phyloP scores from a whole-genome alignment of 2,888 invertebrate species.

The Tribolium freemani region DNA sequence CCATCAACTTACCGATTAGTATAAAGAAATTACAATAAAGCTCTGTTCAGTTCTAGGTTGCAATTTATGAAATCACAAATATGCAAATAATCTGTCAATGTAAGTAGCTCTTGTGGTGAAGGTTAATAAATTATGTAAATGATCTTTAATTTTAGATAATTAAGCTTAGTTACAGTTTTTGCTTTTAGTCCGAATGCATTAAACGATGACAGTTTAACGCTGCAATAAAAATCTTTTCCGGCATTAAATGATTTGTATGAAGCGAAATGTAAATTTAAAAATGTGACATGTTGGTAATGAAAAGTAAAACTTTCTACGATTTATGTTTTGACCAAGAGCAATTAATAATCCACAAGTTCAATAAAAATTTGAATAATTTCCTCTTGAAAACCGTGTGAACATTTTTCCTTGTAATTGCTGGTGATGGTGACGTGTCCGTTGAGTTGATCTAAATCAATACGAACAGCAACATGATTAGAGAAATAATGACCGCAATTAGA shows the following conservation, averaged over 20 bases:
- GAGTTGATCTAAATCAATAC: background rate
- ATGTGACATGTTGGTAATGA: too few relatives aligned
- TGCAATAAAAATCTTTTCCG: background rate
- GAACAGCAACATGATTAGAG: background rate
- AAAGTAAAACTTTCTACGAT: too few relatives aligned
- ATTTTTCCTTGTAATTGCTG: background rate
- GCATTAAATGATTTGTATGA: background rate
- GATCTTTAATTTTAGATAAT: background rate
- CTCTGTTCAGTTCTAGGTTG: too few relatives aligned
- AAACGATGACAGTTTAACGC: background rate
- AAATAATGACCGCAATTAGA: background rate
- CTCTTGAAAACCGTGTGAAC: background rate
- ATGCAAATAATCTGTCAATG: background rate
- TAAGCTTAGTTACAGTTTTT: background rate
- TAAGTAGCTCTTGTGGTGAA: background rate
- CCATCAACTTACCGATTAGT: too few relatives aligned
- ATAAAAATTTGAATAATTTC: background rate
- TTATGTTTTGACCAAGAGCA: too few relatives aligned
- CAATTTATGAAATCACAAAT: background rate
- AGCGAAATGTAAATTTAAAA: too few relatives aligned
- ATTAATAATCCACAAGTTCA: too few relatives aligned
- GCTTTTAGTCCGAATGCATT: background rate
- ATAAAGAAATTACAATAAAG: too few relatives aligned
- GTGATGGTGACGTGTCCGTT: background rate
- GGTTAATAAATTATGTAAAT: background rate